Evolutionary conservation across 2,888 invertebrate genomes (phyloP).

Genomic region (Lasioglossum vierecki): DNA sequence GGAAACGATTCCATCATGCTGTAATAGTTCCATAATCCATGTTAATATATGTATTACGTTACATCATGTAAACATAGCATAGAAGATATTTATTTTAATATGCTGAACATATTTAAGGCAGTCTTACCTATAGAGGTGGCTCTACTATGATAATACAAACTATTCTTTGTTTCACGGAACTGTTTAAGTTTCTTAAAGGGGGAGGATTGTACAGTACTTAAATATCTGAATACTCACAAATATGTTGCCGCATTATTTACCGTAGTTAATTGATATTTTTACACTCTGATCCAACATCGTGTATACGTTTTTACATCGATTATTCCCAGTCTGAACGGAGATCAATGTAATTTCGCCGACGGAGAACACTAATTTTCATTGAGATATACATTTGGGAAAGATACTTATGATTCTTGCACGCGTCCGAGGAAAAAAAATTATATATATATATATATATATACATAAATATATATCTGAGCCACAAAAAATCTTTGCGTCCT

Average conservation of each 20-base stretch:
- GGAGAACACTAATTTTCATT: conserved; percentile 35
- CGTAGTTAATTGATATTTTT: conserved; percentile 60
- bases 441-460: conserved; percentile 12
- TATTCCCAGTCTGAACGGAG: conserved; percentile 35
- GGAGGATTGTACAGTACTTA: conserved; percentile 66
- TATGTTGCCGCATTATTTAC: conserved; percentile 52
- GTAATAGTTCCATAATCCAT: conserved; percentile 75
- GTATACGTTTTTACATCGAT: conserved; percentile 48
- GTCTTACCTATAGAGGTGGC: conserved; percentile 77
- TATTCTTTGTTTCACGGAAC: conserved; percentile 49
- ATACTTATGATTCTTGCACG: conserved; percentile 52
- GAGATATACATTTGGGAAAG: conserved; percentile 19
- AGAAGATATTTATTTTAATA: conserved; percentile 83
- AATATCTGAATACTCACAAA: conserved; percentile 57
- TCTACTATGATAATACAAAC: conserved; percentile 65
- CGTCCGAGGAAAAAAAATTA: conserved; percentile 16
- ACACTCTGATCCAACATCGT: conserved; percentile 49
- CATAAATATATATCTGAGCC: conserved; percentile 56
- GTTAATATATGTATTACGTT: conserved; percentile 77
- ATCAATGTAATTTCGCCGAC: conserved; percentile 45
- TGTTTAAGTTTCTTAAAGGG: conserved; percentile 39
- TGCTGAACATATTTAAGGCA: conserved; percentile 74
- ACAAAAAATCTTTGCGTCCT: conserved; percentile 73
- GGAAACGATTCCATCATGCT: conserved; percentile 33
- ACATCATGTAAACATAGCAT: conserved; percentile 77